A percentile compares a stretch with the other conserved stretches of the same genome.
phyloP scores from a whole-genome alignment of 23 tunicate species.

The Clavelina lepadiformis region DNA sequence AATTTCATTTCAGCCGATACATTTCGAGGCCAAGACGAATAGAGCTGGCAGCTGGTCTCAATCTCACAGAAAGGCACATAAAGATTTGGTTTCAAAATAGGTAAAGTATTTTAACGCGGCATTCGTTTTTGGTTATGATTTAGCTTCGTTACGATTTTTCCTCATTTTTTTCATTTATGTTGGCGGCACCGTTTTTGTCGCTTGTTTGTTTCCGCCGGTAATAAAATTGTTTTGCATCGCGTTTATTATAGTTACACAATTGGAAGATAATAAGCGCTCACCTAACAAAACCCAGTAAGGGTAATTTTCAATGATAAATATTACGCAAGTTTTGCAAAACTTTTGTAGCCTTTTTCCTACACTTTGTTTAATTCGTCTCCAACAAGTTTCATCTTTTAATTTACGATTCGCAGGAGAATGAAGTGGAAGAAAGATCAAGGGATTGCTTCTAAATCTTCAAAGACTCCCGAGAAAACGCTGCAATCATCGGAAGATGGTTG shows the following conservation, averaged over 20 bases:
- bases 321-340: neutral
- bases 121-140: no score
- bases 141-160: no score
- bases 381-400: neutral
- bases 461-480: no score
- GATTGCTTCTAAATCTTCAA: conserved; percentile 11
- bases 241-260: neutral
- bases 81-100: conserved; percentile 98
- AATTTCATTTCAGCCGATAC: conserved; percentile 87
- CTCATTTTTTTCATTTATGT: neutral
- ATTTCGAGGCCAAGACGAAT: conserved; percentile 90
- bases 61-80: conserved; percentile 87
- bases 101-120: no score
- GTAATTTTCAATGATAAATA: neutral
- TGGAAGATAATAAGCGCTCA: neutral
- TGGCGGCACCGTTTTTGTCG: neutral
- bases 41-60: conserved; percentile 88
- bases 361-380: neutral
- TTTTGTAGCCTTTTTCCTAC: neutral
- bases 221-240: no score
- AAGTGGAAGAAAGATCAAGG: conserved; percentile 90
- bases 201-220: neutral
- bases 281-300: neutral
- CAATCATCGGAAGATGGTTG: no score
- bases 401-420: conserved; percentile 64